phyloP scores from a whole-genome alignment of 2,888 invertebrate species.

The Drosophila parthenogenetica region DNA sequence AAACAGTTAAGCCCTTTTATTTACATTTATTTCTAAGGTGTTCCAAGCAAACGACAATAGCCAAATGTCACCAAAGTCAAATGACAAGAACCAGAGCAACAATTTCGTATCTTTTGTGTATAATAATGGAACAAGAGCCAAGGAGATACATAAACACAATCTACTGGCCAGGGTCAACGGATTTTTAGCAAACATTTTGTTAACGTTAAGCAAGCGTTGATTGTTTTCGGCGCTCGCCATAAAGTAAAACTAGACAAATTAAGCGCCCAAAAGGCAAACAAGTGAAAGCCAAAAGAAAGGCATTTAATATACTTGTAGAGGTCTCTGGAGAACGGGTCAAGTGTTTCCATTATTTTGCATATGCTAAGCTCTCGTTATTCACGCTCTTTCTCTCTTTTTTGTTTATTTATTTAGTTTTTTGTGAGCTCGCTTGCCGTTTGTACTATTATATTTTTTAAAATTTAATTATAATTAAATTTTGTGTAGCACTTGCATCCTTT shows the following conservation, averaged over 20 bases:
- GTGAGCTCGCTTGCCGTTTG: conserved; percentile 12
- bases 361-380: conserved; percentile 45
- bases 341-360: conserved; percentile 52
- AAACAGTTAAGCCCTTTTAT: not conserved
- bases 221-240: conserved; percentile 34
- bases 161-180: conserved; percentile 4
- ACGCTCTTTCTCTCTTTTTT: conserved; percentile 8
- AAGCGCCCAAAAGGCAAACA: conserved; percentile 17
- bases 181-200: conserved; percentile 18
- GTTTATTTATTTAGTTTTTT: conserved; percentile 13
- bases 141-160: not conserved
- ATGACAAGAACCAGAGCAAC: conserved; percentile 27
- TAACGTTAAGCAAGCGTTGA: conserved; percentile 36
- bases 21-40: not conserved
- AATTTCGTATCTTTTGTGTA: not conserved
- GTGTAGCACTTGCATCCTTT: conserved; percentile 12
- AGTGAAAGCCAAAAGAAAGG: conserved; percentile 5
- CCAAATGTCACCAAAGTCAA: conserved; percentile 24
- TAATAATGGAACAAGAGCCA: not conserved
- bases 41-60: conserved; percentile 6
- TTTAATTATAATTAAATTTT: conserved; percentile 38
- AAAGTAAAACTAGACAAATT: conserved; percentile 55
- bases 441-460: conserved; percentile 21
- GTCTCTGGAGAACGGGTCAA: conserved; percentile 45
- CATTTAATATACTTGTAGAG: conserved; percentile 5